A percentile compares a stretch with the other conserved stretches of the same genome.
Conservation (phyloP, 2,888 invertebrate species). For the Brassicogethes aeneus region DNA sequence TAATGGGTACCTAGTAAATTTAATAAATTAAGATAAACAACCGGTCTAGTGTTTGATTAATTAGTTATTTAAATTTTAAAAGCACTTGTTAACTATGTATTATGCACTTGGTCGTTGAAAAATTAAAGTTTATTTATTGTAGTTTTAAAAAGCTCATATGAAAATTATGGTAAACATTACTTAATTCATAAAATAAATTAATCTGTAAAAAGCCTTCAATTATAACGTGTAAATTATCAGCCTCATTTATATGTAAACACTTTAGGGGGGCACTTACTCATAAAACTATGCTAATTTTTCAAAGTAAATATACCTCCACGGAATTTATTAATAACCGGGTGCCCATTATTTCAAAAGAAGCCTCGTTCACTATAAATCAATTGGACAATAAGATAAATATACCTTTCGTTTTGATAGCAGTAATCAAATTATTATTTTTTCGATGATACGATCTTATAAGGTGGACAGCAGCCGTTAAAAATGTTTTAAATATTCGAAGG, state of each 20-base stretch:
- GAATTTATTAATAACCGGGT: background rate
- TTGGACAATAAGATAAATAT: slow-evolving; percentile 1
- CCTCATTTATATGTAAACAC: slow-evolving; percentile 2
- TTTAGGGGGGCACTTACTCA: slow-evolving; percentile 1
- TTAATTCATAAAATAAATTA: too few relatives aligned
- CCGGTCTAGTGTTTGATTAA: too few relatives aligned
- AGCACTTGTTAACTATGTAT: too few relatives aligned
- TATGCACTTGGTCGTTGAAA: too few relatives aligned
- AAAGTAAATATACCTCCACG: slow-evolving; percentile 1
- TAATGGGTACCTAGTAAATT: too few relatives aligned
- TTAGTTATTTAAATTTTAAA: too few relatives aligned
- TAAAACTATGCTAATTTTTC: slow-evolving; percentile 1
- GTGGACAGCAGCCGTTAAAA: background rate
- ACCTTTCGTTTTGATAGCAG: slow-evolving; percentile 1
- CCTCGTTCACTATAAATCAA: background rate
- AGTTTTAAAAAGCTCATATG: too few relatives aligned
- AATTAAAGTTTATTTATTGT: too few relatives aligned
- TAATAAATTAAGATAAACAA: too few relatives aligned
- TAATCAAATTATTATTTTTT: slow-evolving; percentile 3
- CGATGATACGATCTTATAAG: background rate
- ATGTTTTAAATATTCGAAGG: too few relatives aligned
- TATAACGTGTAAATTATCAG: slow-evolving; percentile 1
- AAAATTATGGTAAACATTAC: too few relatives aligned
- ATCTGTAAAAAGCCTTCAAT: too few relatives aligned
- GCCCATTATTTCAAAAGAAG: slow-evolving; percentile 1